Evolutionary conservation across 2,888 invertebrate genomes (phyloP), one percentile per base, ranked within the genome.

Genomic region (Scaptomyza cyrtandrae): DNA sequence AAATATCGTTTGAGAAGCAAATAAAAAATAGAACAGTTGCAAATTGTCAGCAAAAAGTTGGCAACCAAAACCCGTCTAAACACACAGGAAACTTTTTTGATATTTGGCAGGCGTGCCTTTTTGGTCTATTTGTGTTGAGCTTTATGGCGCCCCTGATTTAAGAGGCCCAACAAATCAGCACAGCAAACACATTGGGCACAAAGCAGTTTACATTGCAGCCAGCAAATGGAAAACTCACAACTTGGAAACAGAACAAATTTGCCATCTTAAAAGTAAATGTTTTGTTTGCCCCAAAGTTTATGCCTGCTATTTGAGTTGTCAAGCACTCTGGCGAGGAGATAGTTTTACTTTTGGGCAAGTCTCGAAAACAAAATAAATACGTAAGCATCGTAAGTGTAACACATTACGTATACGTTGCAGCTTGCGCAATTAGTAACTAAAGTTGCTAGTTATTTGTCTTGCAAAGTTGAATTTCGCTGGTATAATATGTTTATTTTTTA

Each of bases 31-130:
- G 4, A 82, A 84, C 24, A 70, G 67, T 80, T 73, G 50, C 80
- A 80, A 83, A 83, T 78, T 83, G 82, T 83, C 83, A 76, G 80
- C 76, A 78, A 39, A 80, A 84, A 76, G 76, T 78, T 80, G 56
- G 60, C 75, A 52, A 62, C 37, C 44, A 62, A 70, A 67, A 63
- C 48, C 39, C 67, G 14, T 10, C n/a, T 11, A 39, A 3, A 39
- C 6, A 14, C 37, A 39, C 35, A 13, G 35, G 24, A 24, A 24
- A 24, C 24, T 3, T 24, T 41, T 76, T 59, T 64, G 76, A 75
- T 72, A 68, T 68, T 64, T 64, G 72, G 52, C 68, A 68, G 72
- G 68, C 76, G 52, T 48, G 35, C 44, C 44, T 44, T 44, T 66
- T 62, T 71, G 71, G 71, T 67, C 67, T 75, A 62, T 71, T 66